Percentiles rank a stretch among this genome's conserved stretches.
phyloP scores from a whole-genome alignment of 1,140 invertebrate species.

The Spodoptera litura region DNA sequence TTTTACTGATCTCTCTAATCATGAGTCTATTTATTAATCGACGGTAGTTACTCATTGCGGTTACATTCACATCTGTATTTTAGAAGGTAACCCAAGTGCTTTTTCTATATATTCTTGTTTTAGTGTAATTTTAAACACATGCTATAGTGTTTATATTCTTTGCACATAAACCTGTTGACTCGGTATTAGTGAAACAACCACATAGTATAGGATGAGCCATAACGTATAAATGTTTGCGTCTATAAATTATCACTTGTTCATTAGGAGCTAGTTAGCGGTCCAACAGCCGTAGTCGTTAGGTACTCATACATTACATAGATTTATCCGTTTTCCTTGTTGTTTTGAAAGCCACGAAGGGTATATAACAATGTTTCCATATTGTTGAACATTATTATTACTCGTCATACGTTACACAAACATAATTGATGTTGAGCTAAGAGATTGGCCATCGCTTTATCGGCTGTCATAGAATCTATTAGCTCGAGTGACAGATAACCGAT shows the following conservation, averaged over 20 bases:
- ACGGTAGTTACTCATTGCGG: too few relatives aligned
- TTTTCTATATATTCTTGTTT: too few relatives aligned
- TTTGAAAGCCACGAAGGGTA: not conserved
- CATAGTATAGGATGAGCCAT: not conserved
- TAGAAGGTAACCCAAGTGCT: too few relatives aligned
- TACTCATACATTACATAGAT: not conserved
- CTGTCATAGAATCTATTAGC: constrained; percentile 45
- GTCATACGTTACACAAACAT: not conserved
- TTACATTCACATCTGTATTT: too few relatives aligned
- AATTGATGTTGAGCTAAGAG: constrained; percentile 1
- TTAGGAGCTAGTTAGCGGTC: constrained; percentile 33
- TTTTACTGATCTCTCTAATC: too few relatives aligned
- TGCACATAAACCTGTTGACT: not conserved
- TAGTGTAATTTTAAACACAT: not conserved
- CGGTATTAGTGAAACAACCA: not conserved
- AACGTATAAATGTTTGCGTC: not conserved
- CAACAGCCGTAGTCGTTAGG: not conserved
- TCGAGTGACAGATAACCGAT: constrained; percentile 50
- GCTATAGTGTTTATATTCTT: not conserved
- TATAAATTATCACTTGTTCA: constrained; percentile 38
- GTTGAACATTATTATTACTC: not conserved
- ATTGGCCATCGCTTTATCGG: constrained; percentile 30
- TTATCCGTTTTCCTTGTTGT: constrained; percentile 34
- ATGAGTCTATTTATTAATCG: too few relatives aligned
- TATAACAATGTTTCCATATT: not conserved